Conservation (phyloP, 2,888 invertebrate genomes). For the Drosophila greeni region DNA sequence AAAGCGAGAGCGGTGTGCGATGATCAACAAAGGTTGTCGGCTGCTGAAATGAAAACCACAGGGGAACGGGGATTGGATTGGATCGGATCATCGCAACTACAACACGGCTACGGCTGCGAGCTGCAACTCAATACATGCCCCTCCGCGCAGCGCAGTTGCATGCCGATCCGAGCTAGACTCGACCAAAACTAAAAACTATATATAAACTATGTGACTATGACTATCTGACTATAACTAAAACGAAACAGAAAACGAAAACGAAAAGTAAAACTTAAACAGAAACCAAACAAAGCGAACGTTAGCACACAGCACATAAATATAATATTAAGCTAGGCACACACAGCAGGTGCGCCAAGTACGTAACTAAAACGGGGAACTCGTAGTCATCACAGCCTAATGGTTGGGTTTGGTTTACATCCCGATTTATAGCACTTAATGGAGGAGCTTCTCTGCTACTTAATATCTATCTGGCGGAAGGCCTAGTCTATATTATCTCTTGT, state of each 20-base stretch:
- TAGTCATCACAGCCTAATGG: constrained; percentile 13
- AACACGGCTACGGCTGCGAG: constrained; percentile 23
- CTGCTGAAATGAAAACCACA: constrained; percentile 47
- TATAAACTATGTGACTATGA: constrained; percentile 2
- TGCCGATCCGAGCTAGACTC: constrained; percentile 14
- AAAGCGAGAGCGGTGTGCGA: constrained; percentile 18
- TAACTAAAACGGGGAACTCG: constrained; percentile 22
- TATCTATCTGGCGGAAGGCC: no score
- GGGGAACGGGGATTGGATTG: constrained; percentile 8
- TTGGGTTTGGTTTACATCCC: background rate
- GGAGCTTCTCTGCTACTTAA: background rate
- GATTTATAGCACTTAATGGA: background rate
- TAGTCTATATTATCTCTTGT: background rate
- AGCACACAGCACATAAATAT: constrained; percentile 20
- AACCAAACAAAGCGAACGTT: constrained; percentile 24
- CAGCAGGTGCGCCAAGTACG: constrained; percentile 12
- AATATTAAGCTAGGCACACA: background rate
- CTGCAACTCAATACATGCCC: constrained; percentile 32
- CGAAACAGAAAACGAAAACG: constrained; percentile 1
- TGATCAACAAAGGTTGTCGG: constrained; percentile 19
- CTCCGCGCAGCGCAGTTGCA: constrained; percentile 14
- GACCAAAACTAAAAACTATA: constrained; percentile 7
- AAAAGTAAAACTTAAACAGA: background rate
- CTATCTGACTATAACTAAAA: constrained; percentile 8
- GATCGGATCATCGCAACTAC: constrained; percentile 22